Evolutionary conservation across 2,888 invertebrate species (phyloP).

Genomic region (Sminthurinus aureus): DNA sequence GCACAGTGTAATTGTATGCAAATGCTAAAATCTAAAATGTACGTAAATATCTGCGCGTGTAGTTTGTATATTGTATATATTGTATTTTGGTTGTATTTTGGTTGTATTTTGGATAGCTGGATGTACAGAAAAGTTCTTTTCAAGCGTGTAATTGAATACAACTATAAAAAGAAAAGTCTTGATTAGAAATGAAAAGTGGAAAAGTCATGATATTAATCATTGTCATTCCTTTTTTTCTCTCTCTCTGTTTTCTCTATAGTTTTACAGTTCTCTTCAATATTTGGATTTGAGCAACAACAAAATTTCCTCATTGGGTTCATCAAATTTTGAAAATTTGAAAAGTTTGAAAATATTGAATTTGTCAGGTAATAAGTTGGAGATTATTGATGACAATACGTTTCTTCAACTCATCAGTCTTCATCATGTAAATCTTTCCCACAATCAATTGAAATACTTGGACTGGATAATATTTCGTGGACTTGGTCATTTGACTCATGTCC

Average conservation of each 20-base stretch:
- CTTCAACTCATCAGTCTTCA: slow-evolving; percentile 21
- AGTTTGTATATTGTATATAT: too few relatives aligned
- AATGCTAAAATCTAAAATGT: too few relatives aligned
- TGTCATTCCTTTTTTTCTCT: neutral
- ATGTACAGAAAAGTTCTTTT: too few relatives aligned
- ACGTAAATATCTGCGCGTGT: too few relatives aligned
- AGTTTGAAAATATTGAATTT: slow-evolving; percentile 20
- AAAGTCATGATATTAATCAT: neutral
- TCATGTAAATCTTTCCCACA: slow-evolving; percentile 18
- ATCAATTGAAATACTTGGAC: slow-evolving; percentile 21
- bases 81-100: too few relatives aligned
- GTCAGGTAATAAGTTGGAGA: slow-evolving; percentile 27
- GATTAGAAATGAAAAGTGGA: neutral
- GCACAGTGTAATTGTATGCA: too few relatives aligned
- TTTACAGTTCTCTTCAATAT: slow-evolving; percentile 19
- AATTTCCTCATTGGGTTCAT: slow-evolving; percentile 12
- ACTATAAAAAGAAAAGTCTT: neutral
- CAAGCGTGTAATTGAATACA: neutral
- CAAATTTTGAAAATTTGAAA: slow-evolving; percentile 35
- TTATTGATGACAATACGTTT: slow-evolving; percentile 10
- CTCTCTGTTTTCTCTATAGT: neutral
- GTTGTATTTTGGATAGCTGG: too few relatives aligned
- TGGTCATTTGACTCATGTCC: slow-evolving; percentile 2
- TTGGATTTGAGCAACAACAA: slow-evolving; percentile 39
- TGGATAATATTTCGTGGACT: slow-evolving; percentile 7